phyloP scores from a whole-genome alignment of 2,888 invertebrate species.

The Hylaea fasciaria region DNA sequence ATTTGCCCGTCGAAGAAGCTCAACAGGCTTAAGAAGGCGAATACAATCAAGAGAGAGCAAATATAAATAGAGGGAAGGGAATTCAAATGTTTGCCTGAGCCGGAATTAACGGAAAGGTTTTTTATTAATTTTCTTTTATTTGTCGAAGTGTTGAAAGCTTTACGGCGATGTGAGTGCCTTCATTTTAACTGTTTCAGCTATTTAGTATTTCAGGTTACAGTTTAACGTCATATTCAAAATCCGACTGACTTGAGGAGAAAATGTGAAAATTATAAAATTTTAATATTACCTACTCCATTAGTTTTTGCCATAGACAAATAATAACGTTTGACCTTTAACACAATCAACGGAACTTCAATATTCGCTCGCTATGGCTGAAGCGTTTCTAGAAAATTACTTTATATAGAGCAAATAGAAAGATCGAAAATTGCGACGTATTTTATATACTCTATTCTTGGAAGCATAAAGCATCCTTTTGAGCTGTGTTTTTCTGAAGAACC shows the following conservation, averaged over 20 bases:
- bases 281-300: background rate
- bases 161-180: background rate
- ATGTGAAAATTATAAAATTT: no score
- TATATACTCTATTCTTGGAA: no score
- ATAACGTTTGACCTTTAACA: no score
- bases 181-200: background rate
- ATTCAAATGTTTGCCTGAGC: constrained; percentile 34
- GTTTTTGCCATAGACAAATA: background rate
- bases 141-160: constrained; percentile 20
- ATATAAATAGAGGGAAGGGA: constrained; percentile 36
- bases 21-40: constrained; percentile 29
- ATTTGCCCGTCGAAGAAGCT: constrained; percentile 15
- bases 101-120: constrained; percentile 23
- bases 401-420: no score
- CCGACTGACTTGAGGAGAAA: no score
- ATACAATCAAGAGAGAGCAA: constrained; percentile 44
- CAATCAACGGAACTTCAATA: no score
- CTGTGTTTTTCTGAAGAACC: no score
- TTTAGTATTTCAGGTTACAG: background rate
- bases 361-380: no score
- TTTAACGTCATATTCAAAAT: no score
- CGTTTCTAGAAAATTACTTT: no score
- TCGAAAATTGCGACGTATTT: no score
- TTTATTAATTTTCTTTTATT: constrained; percentile 25
- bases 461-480: no score